Evolutionary conservation across 2,797 vertebrate species (phyloP).

Genomic region (Ammospiza maritima): DNA sequence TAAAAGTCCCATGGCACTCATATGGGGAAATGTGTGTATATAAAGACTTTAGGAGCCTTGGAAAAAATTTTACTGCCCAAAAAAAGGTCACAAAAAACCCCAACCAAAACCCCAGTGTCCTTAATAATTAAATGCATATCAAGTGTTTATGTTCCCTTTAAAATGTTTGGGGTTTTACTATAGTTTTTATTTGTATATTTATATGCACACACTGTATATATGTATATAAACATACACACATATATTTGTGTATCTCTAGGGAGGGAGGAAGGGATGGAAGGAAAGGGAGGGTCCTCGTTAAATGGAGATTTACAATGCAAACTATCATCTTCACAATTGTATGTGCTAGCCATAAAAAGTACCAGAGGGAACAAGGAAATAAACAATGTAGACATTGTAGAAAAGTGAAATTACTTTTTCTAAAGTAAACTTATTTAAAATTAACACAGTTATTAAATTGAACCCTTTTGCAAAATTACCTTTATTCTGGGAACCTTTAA

Average conservation of each 20-base stretch:
- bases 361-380: background rate
- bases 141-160: background rate
- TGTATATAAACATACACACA: background rate
- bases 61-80: background rate
- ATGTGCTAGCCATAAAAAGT: background rate
- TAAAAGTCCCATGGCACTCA: background rate
- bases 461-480: background rate
- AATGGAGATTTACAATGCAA: background rate
- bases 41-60: background rate
- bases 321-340: background rate
- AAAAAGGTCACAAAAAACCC: background rate
- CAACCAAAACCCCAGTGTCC: background rate
- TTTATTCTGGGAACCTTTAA: slow-evolving; percentile 15
- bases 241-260: background rate
- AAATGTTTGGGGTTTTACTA: background rate
- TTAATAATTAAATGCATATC: background rate
- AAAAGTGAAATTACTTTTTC: slow-evolving; percentile 9
- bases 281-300: background rate
- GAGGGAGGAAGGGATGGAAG: background rate
- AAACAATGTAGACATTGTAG: background rate
- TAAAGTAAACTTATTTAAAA: slow-evolving; percentile 22
- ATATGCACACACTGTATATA: no score
- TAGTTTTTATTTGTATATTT: background rate
- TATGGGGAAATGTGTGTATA: background rate
- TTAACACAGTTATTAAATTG: background rate